phyloP scores from a whole-genome alignment of 2,113 vertebrate species.

The Sceloporus tristichus region DNA sequence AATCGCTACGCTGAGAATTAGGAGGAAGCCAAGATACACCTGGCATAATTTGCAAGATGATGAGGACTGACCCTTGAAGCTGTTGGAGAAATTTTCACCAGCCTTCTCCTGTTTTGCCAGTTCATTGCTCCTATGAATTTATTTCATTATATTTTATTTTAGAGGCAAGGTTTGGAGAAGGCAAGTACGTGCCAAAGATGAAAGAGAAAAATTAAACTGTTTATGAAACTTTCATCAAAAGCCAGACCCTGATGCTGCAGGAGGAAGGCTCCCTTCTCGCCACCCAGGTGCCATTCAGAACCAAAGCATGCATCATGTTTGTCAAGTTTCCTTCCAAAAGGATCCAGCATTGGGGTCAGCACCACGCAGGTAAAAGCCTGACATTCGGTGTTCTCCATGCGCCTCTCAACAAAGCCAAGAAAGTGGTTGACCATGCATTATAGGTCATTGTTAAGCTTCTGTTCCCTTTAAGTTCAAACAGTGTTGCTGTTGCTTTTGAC shows the following conservation, averaged over 20 bases:
- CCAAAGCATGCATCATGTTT: background rate
- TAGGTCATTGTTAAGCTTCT: background rate
- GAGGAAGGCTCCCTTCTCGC: background rate
- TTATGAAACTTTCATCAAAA: slow-evolving; percentile 72
- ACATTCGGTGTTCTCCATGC: slow-evolving; percentile 41
- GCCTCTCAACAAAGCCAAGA: slow-evolving; percentile 23
- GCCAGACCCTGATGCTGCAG: slow-evolving; percentile 34
- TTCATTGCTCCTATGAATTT: background rate
- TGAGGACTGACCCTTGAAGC: background rate
- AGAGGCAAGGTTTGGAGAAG: background rate
- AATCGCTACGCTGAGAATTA: too few species aligned
- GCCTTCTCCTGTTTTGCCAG: background rate
- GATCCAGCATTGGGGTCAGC: slow-evolving; percentile 43
- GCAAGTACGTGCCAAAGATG: slow-evolving; percentile 33
- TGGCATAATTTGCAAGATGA: background rate
- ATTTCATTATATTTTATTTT: slow-evolving; percentile 18
- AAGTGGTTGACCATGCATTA: background rate
- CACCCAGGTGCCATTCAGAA: slow-evolving; percentile 33
- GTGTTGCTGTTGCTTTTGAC: too few species aligned
- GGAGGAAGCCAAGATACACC: background rate
- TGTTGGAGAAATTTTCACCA: background rate
- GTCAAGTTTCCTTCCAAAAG: background rate
- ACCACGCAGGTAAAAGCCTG: background rate
- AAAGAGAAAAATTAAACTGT: slow-evolving; percentile 68
- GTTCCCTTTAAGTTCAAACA: background rate